phyloP scores from a whole-genome alignment of 2,113 vertebrate species.

The Xiphorhynchus elegans region DNA sequence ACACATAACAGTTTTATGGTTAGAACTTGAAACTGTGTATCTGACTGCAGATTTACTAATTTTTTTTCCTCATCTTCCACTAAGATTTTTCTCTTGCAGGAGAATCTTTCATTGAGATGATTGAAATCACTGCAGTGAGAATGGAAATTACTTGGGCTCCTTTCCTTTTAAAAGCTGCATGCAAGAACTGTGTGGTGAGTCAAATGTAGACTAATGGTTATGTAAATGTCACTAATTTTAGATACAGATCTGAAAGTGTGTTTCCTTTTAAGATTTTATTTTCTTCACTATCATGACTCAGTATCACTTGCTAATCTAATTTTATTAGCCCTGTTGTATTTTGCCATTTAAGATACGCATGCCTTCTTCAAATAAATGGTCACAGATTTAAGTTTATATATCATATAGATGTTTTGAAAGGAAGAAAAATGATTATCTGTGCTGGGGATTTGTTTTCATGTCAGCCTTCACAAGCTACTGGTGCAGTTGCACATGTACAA shows the following conservation, averaged over 20 bases:
- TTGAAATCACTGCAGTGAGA: constrained; percentile 26
- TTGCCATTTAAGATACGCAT: constrained; percentile 9
- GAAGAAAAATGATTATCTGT: not conserved
- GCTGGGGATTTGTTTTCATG: not conserved
- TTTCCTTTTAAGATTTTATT: constrained; percentile 68
- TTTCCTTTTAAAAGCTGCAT: constrained; percentile 54
- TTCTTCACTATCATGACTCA: constrained; percentile 63
- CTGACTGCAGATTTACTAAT: not conserved
- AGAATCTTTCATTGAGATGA: constrained; percentile 29
- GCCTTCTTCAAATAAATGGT: not conserved
- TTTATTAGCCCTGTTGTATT: constrained; percentile 44
- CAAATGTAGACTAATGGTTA: constrained; percentile 70
- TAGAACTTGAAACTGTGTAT: not conserved
- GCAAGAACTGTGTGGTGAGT: constrained; percentile 58
- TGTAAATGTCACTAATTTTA: constrained; percentile 73
- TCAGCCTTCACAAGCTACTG: not conserved
- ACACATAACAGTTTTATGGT: not conserved
- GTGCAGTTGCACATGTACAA: not conserved
- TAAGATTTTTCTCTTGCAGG: constrained; percentile 42
- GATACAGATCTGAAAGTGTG: constrained; percentile 64
- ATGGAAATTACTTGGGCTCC: constrained; percentile 34
- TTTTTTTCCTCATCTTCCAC: not conserved
- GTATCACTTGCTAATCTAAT: constrained; percentile 63
- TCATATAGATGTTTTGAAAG: not conserved
- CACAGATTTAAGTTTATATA: not conserved